Base-by-base conservation (phyloP, 2,797 vertebrate genomes). In the Cossypha polioptera region DNA sequence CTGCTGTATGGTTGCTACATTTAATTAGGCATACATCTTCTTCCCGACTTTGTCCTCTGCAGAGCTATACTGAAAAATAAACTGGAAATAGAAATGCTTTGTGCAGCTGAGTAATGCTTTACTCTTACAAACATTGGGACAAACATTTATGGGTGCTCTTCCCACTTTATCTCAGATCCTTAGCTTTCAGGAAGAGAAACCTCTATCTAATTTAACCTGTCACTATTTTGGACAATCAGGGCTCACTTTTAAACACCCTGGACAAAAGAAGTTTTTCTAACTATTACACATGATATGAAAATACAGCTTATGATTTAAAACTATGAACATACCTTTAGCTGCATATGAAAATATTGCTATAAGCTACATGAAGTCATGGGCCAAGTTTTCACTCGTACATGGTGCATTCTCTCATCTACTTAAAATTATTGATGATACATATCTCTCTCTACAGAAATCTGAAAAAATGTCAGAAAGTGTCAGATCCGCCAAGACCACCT, bases 391-490 rank as follows among this genome's bases (percentile, higher is more conserved):
- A 59, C 33, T 92, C 19, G 7, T 35, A 48, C 13, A 4, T 40
- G 3, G 29, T 45, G 3, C 26, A 33, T 58, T 59, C 45, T 10
- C 4, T 43, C 73, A 31, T 40, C 26, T 73, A 24, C 51, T 54
- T 55, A 50, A 77, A 88, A 71, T 66, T 51, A 71, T 42, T 89
- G 22, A 95, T 77, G 11, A 48, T 26, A 51, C 1, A 0, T 97
- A n/a, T 96, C 72, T 90, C 91, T 91, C n/a, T 86, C 96, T 94
- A 86, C 54, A 67, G 53, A 90, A 81, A 69, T 74, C 82, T 79
- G 73, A 89, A 92, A 94, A 86, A 86, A 98, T 98, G 97, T 57
- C 92, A 51, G n/a, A 79, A 72, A 84, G 21, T 28, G 7, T 3
- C 48, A 15, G 1, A 84, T 59, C 96, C 5, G 12, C 63, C 35